Evolutionary conservation across 2,797 vertebrate genomes (phyloP), one percentile per base, ranked within the genome.

Genomic region (Alfaro cultratus): DNA sequence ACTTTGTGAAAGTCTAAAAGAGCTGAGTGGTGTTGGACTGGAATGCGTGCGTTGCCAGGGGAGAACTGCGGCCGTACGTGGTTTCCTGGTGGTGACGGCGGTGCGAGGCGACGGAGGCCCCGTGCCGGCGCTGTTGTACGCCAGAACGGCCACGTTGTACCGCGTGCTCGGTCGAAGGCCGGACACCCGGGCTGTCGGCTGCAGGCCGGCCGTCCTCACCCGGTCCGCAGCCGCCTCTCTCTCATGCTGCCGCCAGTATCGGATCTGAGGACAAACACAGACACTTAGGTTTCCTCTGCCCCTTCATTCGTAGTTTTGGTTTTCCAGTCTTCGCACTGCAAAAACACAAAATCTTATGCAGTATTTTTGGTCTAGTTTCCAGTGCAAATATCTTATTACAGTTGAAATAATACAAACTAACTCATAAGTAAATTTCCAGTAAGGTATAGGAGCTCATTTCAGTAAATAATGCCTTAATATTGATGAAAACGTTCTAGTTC

Each of bases 191-290:
- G 97, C 98, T 0, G 94, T 95, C 0, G 95, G 96, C 80, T 97
- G 97, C 74, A 96, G 89, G 10, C 97, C 97, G 0, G 96, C 96
- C 0, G 97, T 99, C 79, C 98, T 95, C 74, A 99, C 97, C 4
- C 98, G 95, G 92, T 99, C 97, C 0, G 98, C 98, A 0, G 98
- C 98, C 0, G 97, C 98, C 81, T 98, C 97, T n/a, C 98, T 96
- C 82, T 99, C 97, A 0, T 97, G 97, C 0, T 96, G 97, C 83
- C 97, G 96, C 98, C 98, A 99, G 94, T 99, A 99, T 4, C 97
- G 97, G 86, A 99, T 99, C 98, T 99, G 91, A 75, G 23, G 43
- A 75, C 53, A 75, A 7, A 57, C 41, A 46, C 0, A 1, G 36
- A 41, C 10, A 70, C 64, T 41, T 26, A 13, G 34, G 39, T 13